phyloP scores from a whole-genome alignment of 2,888 invertebrate species.

The Bombylius major region DNA sequence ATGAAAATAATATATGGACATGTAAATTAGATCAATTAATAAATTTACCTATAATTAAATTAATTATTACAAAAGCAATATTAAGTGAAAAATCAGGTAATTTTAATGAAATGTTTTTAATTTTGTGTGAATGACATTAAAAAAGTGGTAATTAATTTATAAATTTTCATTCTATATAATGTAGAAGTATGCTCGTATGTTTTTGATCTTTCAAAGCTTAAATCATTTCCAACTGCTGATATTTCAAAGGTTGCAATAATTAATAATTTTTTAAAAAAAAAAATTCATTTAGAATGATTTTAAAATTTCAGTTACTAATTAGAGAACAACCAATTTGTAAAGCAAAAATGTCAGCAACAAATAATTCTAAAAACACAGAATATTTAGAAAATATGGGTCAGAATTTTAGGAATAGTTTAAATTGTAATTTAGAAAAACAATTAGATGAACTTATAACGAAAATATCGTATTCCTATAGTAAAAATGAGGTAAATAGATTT shows the following conservation, averaged over 20 bases:
- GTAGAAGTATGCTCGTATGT: slow-evolving; percentile 8
- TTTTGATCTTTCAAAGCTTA: slow-evolving; percentile 7
- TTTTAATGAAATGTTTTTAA: not conserved
- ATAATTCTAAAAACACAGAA: too few relatives aligned
- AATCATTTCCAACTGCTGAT: slow-evolving; percentile 4
- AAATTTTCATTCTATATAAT: too few relatives aligned
- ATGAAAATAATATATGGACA: not conserved
- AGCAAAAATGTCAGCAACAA: not conserved
- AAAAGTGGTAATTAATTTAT: too few relatives aligned
- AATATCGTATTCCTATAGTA: slow-evolving; percentile 1
- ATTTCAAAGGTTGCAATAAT: slow-evolving; percentile 4
- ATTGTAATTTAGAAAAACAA: not conserved
- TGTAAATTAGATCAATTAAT: not conserved
- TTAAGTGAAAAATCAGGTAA: slow-evolving; percentile 7
- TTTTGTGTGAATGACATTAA: too few relatives aligned
- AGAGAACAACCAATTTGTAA: not conserved
- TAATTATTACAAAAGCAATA: slow-evolving; percentile 8
- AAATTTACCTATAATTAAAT: slow-evolving; percentile 5
- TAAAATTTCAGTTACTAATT: not conserved
- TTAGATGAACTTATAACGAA: slow-evolving; percentile 2
- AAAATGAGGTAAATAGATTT: not conserved
- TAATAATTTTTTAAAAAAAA: not conserved
- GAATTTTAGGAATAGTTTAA: not conserved
- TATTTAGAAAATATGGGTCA: not conserved
- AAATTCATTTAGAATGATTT: not conserved